Conservation (phyloP, 2,888 invertebrate genomes). For the Pyrrhosoma nymphula region DNA sequence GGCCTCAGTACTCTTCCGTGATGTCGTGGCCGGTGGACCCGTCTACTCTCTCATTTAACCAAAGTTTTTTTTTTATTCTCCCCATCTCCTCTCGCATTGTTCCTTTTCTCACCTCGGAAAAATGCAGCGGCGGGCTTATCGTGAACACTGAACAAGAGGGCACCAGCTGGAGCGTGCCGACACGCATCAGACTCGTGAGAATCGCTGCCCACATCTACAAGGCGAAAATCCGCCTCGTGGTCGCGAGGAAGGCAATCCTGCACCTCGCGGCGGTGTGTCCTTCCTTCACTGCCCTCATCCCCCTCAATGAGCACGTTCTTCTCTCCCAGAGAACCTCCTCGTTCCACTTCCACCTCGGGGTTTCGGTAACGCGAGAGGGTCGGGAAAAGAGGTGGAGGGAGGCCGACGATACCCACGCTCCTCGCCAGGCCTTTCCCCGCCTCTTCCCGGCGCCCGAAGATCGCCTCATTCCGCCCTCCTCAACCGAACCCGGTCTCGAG, state of each 20-base stretch:
- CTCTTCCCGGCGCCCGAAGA: neutral
- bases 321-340: no score
- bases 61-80: neutral
- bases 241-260: neutral
- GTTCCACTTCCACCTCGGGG: neutral
- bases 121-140: neutral
- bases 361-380: neutral
- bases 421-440: neutral
- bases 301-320: no score
- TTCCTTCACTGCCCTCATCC: neutral
- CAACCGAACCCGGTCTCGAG: conserved; percentile 39
- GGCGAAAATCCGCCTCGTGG: neutral
- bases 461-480: neutral
- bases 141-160: neutral
- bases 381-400: neutral
- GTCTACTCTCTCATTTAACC: no score
- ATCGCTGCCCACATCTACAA: neutral
- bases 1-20: no score
- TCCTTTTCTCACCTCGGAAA: neutral
- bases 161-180: neutral
- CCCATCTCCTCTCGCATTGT: neutral
- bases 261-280: neutral
- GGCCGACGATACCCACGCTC: neutral
- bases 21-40: no score
- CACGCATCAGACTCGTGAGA: neutral